phyloP scores from a whole-genome alignment of 2,113 vertebrate genomes.

The Guaruba guarouba region DNA sequence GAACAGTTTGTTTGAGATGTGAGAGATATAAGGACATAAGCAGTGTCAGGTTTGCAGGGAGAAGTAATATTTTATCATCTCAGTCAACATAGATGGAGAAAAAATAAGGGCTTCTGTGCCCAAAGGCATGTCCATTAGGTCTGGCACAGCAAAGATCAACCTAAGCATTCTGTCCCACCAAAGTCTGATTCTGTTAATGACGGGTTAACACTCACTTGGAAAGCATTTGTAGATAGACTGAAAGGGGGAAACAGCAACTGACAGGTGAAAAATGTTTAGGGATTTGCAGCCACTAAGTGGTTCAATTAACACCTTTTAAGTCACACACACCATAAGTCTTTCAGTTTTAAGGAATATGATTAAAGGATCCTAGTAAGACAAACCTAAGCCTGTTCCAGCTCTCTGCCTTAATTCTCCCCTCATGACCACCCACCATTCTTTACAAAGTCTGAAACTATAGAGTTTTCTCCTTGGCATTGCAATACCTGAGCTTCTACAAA shows the following conservation, averaged over 20 bases:
- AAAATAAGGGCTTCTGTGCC: background rate
- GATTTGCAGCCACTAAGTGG: conserved; percentile 40
- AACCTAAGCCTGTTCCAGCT: background rate
- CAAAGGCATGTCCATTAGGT: background rate
- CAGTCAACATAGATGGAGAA: background rate
- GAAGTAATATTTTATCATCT: background rate
- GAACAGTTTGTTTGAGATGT: background rate
- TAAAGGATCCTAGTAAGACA: conserved; percentile 19
- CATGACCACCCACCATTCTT: background rate
- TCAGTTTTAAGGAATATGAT: conserved; percentile 41
- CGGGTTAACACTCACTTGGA: conserved; percentile 5
- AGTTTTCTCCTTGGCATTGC: background rate
- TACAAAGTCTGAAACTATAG: background rate
- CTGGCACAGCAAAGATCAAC: background rate
- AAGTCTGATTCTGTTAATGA: background rate
- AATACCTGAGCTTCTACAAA: background rate
- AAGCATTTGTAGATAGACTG: background rate
- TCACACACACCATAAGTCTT: conserved; percentile 33
- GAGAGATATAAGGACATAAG: background rate
- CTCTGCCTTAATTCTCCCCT: background rate
- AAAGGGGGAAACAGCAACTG: background rate
- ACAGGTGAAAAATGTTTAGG: conserved; percentile 39
- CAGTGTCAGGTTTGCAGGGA: background rate
- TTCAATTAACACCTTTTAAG: conserved; percentile 62
- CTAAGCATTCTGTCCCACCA: background rate